phyloP scores from a whole-genome alignment of 1,140 invertebrate genomes.

The Eurosta solidaginis region DNA sequence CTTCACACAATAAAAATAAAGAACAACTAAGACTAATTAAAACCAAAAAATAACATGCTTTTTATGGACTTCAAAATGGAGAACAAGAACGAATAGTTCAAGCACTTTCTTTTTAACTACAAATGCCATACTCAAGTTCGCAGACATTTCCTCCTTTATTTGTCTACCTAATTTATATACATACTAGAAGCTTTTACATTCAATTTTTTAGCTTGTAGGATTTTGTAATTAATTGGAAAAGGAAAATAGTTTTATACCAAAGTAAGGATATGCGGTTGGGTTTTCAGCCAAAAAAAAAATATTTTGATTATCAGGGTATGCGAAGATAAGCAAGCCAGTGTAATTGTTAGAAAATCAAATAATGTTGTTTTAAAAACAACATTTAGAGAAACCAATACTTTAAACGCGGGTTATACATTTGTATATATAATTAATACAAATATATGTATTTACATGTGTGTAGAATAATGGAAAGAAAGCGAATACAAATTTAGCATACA shows the following conservation, averaged over 20 bases:
- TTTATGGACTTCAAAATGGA: too few relatives aligned
- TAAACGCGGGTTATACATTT: background rate
- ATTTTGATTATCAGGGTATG: background rate
- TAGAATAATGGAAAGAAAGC: too few relatives aligned
- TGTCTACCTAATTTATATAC: too few relatives aligned
- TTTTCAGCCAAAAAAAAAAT: background rate
- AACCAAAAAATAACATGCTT: background rate
- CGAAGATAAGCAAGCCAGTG: background rate
- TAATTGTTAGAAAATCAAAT: background rate
- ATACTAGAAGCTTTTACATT: too few relatives aligned
- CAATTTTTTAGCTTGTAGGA: background rate
- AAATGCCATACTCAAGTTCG: too few relatives aligned
- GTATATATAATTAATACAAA: constrained; percentile 1
- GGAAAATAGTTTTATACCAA: background rate
- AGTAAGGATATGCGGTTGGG: background rate
- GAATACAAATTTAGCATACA: background rate
- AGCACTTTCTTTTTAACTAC: too few relatives aligned
- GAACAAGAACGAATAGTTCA: too few relatives aligned
- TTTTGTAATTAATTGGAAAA: constrained; percentile 13
- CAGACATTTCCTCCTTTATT: too few relatives aligned
- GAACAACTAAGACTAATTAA: too few relatives aligned
- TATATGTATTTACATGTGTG: background rate
- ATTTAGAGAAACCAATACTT: constrained; percentile 29
- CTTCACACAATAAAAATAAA: too few relatives aligned
- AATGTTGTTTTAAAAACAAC: constrained; percentile 35